phyloP scores from a whole-genome alignment of 1,140 invertebrate species.

The Lepidurus couesii region DNA sequence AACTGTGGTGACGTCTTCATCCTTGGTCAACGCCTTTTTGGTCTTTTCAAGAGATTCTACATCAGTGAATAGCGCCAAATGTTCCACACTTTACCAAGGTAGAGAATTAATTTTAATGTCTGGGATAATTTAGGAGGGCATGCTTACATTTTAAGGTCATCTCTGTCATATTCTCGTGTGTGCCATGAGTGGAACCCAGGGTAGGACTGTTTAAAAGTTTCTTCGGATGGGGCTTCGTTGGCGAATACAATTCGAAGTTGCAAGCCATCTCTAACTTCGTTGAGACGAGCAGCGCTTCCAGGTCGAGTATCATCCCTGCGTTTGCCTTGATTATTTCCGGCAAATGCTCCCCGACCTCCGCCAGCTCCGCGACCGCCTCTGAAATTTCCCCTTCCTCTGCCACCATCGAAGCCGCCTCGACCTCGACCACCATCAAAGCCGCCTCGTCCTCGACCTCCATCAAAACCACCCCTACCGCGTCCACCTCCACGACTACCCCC shows the following conservation, averaged over 20 bases:
- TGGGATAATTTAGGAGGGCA: neutral
- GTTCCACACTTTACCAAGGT: neutral
- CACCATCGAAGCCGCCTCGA: neutral
- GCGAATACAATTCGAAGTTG: neutral
- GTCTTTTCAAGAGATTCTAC: neutral
- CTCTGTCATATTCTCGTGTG: neutral
- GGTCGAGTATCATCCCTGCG: neutral
- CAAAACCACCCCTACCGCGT: neutral
- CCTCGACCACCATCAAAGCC: neutral
- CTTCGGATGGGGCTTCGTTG: neutral
- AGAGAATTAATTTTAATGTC: neutral
- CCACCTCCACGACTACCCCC: neutral
- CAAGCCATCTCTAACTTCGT: neutral
- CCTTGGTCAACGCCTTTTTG: neutral
- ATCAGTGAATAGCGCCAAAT: neutral
- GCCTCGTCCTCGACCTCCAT: neutral
- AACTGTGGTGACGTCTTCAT: neutral
- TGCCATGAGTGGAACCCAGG: neutral
- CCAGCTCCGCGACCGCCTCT: neutral
- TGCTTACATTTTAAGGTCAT: neutral
- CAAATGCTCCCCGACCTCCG: neutral
- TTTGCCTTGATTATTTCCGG: neutral
- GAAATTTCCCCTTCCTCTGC: constrained; percentile 8
- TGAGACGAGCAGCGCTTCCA: neutral
- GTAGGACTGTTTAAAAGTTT: neutral